A percentile compares a stretch with the other conserved stretches of the same genome.
These are phyloP conservation scores for Hypomesus transpacificus DNA, from an alignment of 2,113 vertebrate species.

Conservation along the genomic window DNA sequence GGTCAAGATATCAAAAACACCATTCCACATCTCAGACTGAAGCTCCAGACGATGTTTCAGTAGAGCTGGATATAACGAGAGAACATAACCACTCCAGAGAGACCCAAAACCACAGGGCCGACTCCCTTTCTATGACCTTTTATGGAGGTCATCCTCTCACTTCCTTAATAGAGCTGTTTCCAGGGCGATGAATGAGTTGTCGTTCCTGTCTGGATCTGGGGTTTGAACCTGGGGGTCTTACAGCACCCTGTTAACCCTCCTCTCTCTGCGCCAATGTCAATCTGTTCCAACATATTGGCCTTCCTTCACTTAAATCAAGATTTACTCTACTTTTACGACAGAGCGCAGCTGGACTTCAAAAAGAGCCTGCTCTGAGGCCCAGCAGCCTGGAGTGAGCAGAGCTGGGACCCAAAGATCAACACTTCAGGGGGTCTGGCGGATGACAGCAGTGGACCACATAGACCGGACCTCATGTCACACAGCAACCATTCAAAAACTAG, in stretches of 20 bases:
- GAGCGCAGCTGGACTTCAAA: constrained; percentile 55
- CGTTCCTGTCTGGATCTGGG: neutral
- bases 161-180: constrained; percentile 39
- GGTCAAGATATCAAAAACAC: neutral
- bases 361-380: constrained; percentile 20
- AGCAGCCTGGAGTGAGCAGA: constrained; percentile 36
- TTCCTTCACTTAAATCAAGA: constrained; percentile 46
- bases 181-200: neutral
- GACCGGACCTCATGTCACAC: constrained; percentile 25
- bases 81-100: constrained; percentile 47
- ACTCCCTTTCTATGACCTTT: constrained; percentile 38
- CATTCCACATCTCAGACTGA: neutral
- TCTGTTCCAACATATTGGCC: constrained; percentile 56
- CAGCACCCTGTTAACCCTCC: constrained; percentile 51
- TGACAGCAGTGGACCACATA: constrained; percentile 36
- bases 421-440: constrained; percentile 60
- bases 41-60: constrained; percentile 26
- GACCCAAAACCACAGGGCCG: constrained; percentile 9
- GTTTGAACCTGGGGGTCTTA: constrained; percentile 29
- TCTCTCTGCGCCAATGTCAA: constrained; percentile 43
- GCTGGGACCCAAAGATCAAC: constrained; percentile 44
- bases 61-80: constrained; percentile 25
- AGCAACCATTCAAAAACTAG: neutral
- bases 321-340: constrained; percentile 58
- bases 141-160: constrained; percentile 29